These are phyloP conservation scores for Scaptomyza parva DNA, from an alignment of 2,888 invertebrate genomes.

Conservation along the genomic window DNA sequence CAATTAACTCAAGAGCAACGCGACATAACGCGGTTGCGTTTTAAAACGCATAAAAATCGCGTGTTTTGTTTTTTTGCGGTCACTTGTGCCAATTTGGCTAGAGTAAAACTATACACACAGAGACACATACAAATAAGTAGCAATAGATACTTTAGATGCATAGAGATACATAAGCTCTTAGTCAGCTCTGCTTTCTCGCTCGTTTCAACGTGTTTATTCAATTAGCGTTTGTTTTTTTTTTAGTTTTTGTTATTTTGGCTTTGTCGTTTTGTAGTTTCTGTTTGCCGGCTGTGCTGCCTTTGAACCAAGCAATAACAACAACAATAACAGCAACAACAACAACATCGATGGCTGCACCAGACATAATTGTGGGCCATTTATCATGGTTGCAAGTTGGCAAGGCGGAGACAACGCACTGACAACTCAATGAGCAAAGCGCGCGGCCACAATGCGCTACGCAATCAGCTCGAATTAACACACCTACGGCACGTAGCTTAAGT, in stretches of 20 bases:
- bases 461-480: constrained; percentile 74
- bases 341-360: constrained; percentile 44
- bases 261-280: constrained; percentile 10
- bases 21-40: constrained; percentile 32
- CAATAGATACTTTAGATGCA: constrained; percentile 6
- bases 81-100: constrained; percentile 64
- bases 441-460: constrained; percentile 49
- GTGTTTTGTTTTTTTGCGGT: constrained; percentile 10
- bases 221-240: constrained; percentile 55
- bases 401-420: constrained; percentile 69
- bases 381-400: constrained; percentile 65
- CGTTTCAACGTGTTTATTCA: constrained; percentile 75
- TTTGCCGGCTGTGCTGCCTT: constrained; percentile 54
- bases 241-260: no score
- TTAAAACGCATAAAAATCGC: constrained; percentile 36
- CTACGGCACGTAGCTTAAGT: constrained; percentile 77
- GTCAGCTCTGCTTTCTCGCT: constrained; percentile 59
- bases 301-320: constrained; percentile 39
- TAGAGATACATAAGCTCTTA: constrained; percentile 20
- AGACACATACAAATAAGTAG: constrained; percentile 8
- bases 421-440: constrained; percentile 77
- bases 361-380: constrained; percentile 78
- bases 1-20: background rate
- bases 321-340: constrained; percentile 14
- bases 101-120: constrained; percentile 28